Base-by-base conservation (phyloP, 2,113 vertebrate genomes). In the Ictidomys tridecemlineatus region DNA sequence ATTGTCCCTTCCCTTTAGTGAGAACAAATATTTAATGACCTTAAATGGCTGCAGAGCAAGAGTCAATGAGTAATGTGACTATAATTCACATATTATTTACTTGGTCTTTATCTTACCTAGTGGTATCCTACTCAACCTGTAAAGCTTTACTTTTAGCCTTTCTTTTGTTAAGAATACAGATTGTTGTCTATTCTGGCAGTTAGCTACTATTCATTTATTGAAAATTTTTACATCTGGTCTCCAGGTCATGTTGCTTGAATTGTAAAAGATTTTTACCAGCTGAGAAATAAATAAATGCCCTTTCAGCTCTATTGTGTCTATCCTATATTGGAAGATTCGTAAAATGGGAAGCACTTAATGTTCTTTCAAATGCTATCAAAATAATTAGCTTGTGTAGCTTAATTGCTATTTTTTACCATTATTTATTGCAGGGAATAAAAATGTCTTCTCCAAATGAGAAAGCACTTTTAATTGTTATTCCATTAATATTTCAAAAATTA, bases 1-100 rank as follows among this genome's bases (percentile, higher is more conserved):
- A 86, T 96, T 96, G n/a, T 82, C 16, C 42, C 79, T 92, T 97
- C 12, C 51, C 42, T 92, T 83, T 58, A 65, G n/a, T 88, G 61
- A 92, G 65, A 70, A 92, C 69, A 92, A 58, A n/a, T 14, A 42
- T 69, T 79, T 51, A 89, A 80, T 74, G 16, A 73, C 48, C 12
- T 4, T 67, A 45, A 80, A 85, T 89, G 12, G 12, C 22, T 32
- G 1, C 24, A 45, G 20, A 53, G 24, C 16, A 92, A 67, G 18
- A 80, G 17, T n/a, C 48, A 37, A 12, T 92, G 77, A 90, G 51
- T 86, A 88, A 89, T 61, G 37, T 56, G 30, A 56, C 53, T 37
- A 32, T 84, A 37, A 24, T 51, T 86, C 14, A 73, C 37, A 53
- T 89, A 84, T 95, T 90, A 56, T 56, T 91, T 61, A 51, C 18